phyloP scores from a whole-genome alignment of 2,113 vertebrate genomes.

The Semicossyphus pulcher region DNA sequence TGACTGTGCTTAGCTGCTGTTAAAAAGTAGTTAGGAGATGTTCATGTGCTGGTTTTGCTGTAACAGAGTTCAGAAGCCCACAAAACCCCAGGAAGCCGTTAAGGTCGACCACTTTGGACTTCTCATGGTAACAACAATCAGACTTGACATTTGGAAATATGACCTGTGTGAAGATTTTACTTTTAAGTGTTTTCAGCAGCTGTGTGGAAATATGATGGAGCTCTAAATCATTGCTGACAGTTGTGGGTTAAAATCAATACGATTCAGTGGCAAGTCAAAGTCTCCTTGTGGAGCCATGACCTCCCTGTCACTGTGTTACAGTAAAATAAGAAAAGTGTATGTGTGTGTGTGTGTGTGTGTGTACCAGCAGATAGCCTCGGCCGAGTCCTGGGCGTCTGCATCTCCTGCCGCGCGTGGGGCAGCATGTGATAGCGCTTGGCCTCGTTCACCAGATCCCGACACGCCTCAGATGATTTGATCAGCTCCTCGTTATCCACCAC shows the following conservation, averaged over 20 bases:
- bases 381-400: conserved; percentile 95
- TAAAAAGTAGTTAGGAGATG: conserved; percentile 40
- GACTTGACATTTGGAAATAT: conserved; percentile 20
- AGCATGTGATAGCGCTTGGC: conserved; percentile 99
- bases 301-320: conserved; percentile 27
- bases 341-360: neutral
- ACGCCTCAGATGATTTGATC: conserved; percentile 97
- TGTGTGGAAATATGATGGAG: conserved; percentile 14
- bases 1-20: conserved; percentile 26
- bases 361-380: conserved; percentile 96
- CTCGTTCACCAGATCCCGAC: conserved; percentile 97
- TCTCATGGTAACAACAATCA: conserved; percentile 12
- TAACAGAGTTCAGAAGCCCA: conserved; percentile 17
- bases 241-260: conserved; percentile 40
- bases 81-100: conserved; percentile 27
- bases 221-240: conserved; percentile 18
- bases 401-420: conserved; percentile 97
- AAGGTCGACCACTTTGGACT: conserved; percentile 19
- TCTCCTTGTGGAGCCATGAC: conserved; percentile 40
- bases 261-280: neutral
- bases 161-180: neutral
- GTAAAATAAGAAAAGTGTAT: conserved; percentile 38
- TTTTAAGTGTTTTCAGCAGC: conserved; percentile 11
- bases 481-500: conserved; percentile 98
- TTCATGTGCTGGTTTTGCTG: conserved; percentile 35